These are phyloP conservation scores for Lasioglossum pauxillum DNA, from an alignment of 2,888 invertebrate species.

Conservation along the genomic window DNA sequence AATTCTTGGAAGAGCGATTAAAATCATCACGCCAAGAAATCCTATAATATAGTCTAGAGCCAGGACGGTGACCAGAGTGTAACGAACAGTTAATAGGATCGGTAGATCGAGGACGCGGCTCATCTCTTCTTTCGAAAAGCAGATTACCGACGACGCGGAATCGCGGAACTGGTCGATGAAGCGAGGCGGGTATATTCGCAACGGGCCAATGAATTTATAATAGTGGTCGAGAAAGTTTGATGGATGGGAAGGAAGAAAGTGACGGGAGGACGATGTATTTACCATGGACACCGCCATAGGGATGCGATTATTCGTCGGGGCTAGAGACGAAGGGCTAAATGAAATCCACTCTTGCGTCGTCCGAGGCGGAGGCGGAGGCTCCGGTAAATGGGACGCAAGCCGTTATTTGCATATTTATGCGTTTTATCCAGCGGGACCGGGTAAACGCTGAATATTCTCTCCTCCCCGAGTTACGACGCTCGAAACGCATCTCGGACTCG, in stretches of 20 bases:
- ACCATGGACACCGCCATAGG: conserved; percentile 1
- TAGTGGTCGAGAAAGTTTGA: conserved; percentile 27
- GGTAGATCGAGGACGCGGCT: background rate
- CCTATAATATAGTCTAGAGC: background rate
- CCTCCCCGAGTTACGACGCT: conserved; percentile 36
- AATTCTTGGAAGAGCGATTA: background rate
- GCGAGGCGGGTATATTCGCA: background rate
- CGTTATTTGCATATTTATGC: conserved; percentile 73
- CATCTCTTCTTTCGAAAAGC: background rate
- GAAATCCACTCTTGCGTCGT: conserved; percentile 39
- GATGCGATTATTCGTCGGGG: conserved; percentile 16
- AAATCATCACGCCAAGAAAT: background rate
- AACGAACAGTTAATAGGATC: background rate
- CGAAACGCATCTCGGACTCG: background rate
- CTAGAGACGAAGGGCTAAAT: conserved; percentile 34
- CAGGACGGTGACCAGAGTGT: background rate
- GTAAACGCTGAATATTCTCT: conserved; percentile 29
- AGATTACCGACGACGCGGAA: background rate
- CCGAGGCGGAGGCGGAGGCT: conserved; percentile 20
- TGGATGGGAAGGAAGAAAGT: conserved; percentile 29
- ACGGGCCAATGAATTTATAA: conserved; percentile 43
- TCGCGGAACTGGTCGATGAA: background rate
- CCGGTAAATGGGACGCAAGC: conserved; percentile 58
- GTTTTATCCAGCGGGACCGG: conserved; percentile 56
- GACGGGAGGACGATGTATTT: background rate